phyloP scores from a whole-genome alignment of 64 coral and sea anemone genomes.

The Porites lutea region DNA sequence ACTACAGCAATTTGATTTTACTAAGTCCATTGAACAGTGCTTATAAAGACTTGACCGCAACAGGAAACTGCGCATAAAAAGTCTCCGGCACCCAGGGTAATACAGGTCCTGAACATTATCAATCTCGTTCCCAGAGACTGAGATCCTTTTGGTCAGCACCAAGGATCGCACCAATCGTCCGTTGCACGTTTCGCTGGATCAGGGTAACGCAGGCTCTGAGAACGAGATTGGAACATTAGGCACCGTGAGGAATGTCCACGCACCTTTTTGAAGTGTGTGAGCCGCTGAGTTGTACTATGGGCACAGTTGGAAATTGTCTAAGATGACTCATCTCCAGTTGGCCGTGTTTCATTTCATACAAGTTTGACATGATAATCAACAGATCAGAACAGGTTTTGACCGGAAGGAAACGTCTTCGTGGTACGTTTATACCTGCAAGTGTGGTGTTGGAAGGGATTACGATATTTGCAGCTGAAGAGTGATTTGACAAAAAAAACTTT shows the following conservation, averaged over 20 bases:
- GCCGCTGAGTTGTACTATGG: slow-evolving; percentile 94
- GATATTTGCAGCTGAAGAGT: too few species aligned
- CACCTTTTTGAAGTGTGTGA: slow-evolving; percentile 91
- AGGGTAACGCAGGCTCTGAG: too few species aligned
- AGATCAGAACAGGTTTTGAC: slow-evolving; percentile 97
- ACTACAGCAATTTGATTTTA: too few species aligned
- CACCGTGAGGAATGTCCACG: not conserved
- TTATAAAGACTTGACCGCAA: too few species aligned
- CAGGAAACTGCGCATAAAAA: too few species aligned
- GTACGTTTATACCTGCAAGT: slow-evolving; percentile 88
- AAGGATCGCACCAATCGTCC: too few species aligned
- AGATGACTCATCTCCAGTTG: slow-evolving; percentile 79
- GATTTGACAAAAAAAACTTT: too few species aligned
- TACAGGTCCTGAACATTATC: not conserved
- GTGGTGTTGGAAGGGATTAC: not conserved
- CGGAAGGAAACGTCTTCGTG: slow-evolving; percentile 96
- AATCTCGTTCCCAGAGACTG: too few species aligned
- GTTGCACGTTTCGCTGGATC: too few species aligned
- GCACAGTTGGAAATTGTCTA: slow-evolving; percentile 85
- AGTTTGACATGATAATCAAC: slow-evolving; percentile 92
- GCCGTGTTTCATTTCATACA: slow-evolving; percentile 92
- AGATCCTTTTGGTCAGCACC: too few species aligned
- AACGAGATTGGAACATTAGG: not conserved
- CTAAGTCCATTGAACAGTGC: too few species aligned
- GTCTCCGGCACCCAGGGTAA: not conserved